Base-by-base conservation (phyloP, 2,797 vertebrate species). In the Micromesistius poutassou region DNA sequence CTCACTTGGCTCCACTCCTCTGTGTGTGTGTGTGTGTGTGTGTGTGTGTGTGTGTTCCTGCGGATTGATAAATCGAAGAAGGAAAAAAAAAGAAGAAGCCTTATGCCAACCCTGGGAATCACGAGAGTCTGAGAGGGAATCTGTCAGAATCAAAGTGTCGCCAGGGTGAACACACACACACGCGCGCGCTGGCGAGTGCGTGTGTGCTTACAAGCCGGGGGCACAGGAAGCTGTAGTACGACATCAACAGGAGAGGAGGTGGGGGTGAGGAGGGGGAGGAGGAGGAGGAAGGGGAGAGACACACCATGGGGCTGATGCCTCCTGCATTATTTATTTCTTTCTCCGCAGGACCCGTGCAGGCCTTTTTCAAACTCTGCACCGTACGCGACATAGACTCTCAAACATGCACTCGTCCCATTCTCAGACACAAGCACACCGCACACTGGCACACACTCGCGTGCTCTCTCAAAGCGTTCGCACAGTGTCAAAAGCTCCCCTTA, bases 121-220 rank as follows among this genome's bases (percentile, higher is more conserved):
- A 86, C 76, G 77, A 84, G 83, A 87, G 82, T 79, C 81, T 79
- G 80, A 89, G 42, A 87, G 83, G 87, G 91, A 81, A 82, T 79
- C 86, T 87, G 87, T 90, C 90, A 87, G 84, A 86, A 80, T 33
- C 78, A 82, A 87, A 91, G 85, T 86, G 86, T 88, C 86, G 82
- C 83, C 42, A 76, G 82, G 79, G 42, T 46, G 16, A 46, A 82
- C 82, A 87, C 79, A 75, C 86, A 83, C 80, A 80, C 81, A 74
- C 87, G 79, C 81, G 75, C 87, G 79, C 75, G 33, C 81, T 74
- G 38, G 75, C 86, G 85, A 80, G 84, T 75, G 82, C 79, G 81
- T 89, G 81, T 89, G 82, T 85, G 73, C 30, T 79, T 86, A 81
- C 86, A 80, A 82, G 89, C 85, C 84, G 76, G 85, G 80, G 74